Conservation (phyloP, 2,888 invertebrate genomes). For the Torymus aiolomorphi region DNA sequence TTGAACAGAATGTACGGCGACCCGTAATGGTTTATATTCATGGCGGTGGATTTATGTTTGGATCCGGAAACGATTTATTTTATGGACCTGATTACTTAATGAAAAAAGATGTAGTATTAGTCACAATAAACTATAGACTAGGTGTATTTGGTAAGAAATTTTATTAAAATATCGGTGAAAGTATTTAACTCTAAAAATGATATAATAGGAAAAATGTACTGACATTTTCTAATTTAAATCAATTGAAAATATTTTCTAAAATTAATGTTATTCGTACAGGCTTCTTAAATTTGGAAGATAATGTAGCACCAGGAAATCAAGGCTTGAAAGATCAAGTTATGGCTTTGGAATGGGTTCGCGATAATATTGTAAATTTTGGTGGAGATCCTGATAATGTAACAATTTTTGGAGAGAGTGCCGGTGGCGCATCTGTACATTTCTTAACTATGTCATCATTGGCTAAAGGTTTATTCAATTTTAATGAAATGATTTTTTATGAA, state of each 20-base stretch:
- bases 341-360: constrained; percentile 63
- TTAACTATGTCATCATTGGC: constrained; percentile 58
- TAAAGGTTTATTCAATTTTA: constrained; percentile 46
- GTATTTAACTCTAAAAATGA: no score
- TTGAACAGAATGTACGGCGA: background rate
- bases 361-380: constrained; percentile 62
- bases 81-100: constrained; percentile 63
- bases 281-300: constrained; percentile 59
- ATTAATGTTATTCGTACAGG: constrained; percentile 38
- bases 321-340: constrained; percentile 64
- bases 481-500: no score
- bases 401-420: constrained; percentile 64
- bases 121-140: constrained; percentile 62
- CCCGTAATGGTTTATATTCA: constrained; percentile 63
- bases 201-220: no score
- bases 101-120: constrained; percentile 58
- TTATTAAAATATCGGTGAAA: no score
- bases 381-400: constrained; percentile 65
- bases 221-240: no score
- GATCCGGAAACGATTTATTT: constrained; percentile 55
- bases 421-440: constrained; percentile 61
- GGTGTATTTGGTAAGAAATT: constrained; percentile 59
- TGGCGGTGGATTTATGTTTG: constrained; percentile 57
- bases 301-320: constrained; percentile 62
- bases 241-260: no score